A percentile compares a stretch with the other conserved stretches of the same genome.
phyloP scores from a whole-genome alignment of 2,113 vertebrate species.

The Trochalopteron elliotii region DNA sequence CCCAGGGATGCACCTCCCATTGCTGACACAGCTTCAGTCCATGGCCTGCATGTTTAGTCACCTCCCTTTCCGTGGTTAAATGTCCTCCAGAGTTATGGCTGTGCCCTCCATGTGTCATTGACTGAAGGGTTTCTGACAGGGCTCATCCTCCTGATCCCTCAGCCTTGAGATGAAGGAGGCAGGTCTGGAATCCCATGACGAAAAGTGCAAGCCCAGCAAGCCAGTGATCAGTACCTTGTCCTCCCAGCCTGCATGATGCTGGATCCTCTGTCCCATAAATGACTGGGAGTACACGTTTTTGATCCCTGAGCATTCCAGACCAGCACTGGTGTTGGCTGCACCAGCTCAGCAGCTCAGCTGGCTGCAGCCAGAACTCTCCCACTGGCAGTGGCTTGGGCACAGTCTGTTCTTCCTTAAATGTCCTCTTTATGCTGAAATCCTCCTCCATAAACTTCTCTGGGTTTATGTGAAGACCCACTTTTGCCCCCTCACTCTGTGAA shows the following conservation, averaged over 20 bases:
- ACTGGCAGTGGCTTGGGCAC: rapidly evolving
- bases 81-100: background rate
- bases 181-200: background rate
- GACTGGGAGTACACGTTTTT: background rate
- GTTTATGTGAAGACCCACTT: background rate
- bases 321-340: rapidly evolving
- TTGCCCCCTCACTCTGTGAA: background rate
- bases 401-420: background rate
- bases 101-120: background rate
- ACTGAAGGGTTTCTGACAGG: background rate
- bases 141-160: background rate
- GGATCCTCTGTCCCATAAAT: background rate
- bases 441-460: background rate
- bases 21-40: background rate
- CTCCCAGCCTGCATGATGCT: rapidly evolving
- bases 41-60: background rate
- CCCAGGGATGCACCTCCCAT: background rate
- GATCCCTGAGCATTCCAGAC: rapidly evolving
- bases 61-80: background rate
- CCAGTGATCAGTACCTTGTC: rapidly evolving
- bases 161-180: background rate
- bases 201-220: background rate
- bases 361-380: background rate
- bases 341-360: background rate
- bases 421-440: background rate